phyloP scores from a whole-genome alignment of 2,888 invertebrate genomes.

The Lordiphosa andalusiaca region DNA sequence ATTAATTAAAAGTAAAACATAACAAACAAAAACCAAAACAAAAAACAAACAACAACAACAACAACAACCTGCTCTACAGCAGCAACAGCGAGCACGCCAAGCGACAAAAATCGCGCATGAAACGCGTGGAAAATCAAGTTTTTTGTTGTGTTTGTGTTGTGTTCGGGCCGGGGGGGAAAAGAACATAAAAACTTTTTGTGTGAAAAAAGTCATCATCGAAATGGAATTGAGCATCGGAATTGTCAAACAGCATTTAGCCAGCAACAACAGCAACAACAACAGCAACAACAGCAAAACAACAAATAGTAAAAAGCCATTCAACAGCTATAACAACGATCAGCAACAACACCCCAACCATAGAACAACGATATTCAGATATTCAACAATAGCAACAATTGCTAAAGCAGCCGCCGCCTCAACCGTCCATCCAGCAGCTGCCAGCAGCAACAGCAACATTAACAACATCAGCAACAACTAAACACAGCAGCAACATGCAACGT shows the following conservation, averaged over 20 bases:
- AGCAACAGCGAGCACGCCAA: slow-evolving; percentile 8
- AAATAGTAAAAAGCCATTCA: slow-evolving; percentile 12
- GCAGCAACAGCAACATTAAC: not conserved
- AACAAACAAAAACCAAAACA: slow-evolving; percentile 14
- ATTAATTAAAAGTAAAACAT: slow-evolving; percentile 61
- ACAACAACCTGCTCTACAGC: slow-evolving; percentile 14
- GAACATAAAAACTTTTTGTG: slow-evolving; percentile 4
- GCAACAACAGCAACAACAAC: slow-evolving; percentile 31
- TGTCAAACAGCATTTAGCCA: slow-evolving; percentile 51
- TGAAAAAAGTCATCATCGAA: slow-evolving; percentile 51
- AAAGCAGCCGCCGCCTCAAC: slow-evolving; percentile 5
- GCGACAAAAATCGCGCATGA: not conserved
- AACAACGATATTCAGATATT: slow-evolving; percentile 1
- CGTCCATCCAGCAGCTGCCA: not conserved
- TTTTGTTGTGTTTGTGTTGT: slow-evolving; percentile 7
- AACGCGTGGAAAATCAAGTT: not conserved
- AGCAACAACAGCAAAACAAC: slow-evolving; percentile 10
- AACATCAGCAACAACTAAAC: slow-evolving; percentile 9
- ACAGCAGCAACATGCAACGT: slow-evolving; percentile 76
- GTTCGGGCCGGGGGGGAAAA: not conserved
- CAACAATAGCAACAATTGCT: not conserved
- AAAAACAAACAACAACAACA: slow-evolving; percentile 21
- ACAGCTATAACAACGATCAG: slow-evolving; percentile 26
- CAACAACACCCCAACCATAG: slow-evolving; percentile 14
- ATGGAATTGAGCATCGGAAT: slow-evolving; percentile 61